Evolutionary conservation across 2,888 invertebrate genomes (phyloP), one percentile per base, ranked within the genome.

Genomic region (Diarsia mendica): DNA sequence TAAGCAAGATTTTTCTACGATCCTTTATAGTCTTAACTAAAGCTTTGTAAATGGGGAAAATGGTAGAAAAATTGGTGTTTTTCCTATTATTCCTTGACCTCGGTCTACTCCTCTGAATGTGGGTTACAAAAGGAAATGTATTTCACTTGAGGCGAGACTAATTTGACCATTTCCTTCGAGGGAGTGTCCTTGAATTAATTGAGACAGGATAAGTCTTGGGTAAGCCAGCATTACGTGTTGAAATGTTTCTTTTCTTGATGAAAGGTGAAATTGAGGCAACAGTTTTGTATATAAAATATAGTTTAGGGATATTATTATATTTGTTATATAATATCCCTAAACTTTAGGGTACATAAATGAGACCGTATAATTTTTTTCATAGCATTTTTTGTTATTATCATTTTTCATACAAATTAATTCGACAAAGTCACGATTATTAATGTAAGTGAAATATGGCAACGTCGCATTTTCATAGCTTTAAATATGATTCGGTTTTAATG

Each of bases 221-320:
- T 69, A 83, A 79, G 18, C 60, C 67, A 39, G 20, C n/a, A 11
- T 69, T 28, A 81, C 20, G 4, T 33, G 66, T 75, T 68, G 66
- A 63, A 61, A 44, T 51, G 33, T 46, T 75, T 75, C 2, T 49
- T 67, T 65, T 60, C 28, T 10, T 46, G 28, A 28, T 28, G 28
- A 28, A 28, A 39, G 39, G 39, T 39, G 13, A 58, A 15, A 28
- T 28, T 28, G 58, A 15, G 3, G 15, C 58, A 58, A 28, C 15
- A 58, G 15, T 23, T 13, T 23, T 23, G 23, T 55, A 13, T 13
- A 53, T n/a, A 8, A 39, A 39, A 8, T 5, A 0, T n/a, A n/a
- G n/a, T n/a, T n/a, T n/a, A n/a, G n/a, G n/a, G n/a, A n/a, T n/a
- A n/a, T n/a, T n/a, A n/a, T n/a, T n/a, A n/a, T 39, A 39, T 39